Base-by-base conservation (phyloP, 1,140 invertebrate species). In the Drosophila parabipectinata region DNA sequence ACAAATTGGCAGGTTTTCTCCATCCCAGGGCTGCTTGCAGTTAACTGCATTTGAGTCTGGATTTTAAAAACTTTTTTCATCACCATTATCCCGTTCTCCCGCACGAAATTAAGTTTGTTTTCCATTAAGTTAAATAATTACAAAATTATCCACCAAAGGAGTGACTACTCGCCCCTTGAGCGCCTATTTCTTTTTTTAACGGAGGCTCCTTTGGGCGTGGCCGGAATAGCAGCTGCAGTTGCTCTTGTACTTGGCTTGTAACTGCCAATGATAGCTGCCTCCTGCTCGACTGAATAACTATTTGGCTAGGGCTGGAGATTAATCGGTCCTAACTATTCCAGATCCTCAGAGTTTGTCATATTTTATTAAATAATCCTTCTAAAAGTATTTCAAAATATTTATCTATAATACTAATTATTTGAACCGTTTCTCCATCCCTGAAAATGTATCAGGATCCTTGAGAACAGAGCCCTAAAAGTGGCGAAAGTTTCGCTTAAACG, bases 51-150 rank as follows among this genome's bases (percentile, higher is more conserved):
- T 18, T 53, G 26, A n/a, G 18, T 54, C n/a, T 24, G 28, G 6
- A n/a, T 64, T 15, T 54, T n/a, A 3, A 6, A 0, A 48, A 18
- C 48, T 72, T 55, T 61, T 69, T 59, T 26, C 3, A 50, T 37
- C 55, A 72, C 39, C 54, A 47, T 66, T 60, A 21, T 24, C 18
- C 18, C 9, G 50, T 67, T 85, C 75, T 73, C 74, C 66, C 66
- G 75, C 76, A 73, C 76, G 58, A 77, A 88, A 88, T 88, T 88
- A 76, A 88, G 83, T 88, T 88, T 88, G 83, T 77, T 88, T 88
- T 88, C 83, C 83, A 88, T 88, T 88, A 88, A 88, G 83, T 88
- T 88, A 88, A 88, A 88, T 88, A 88, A 88, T 88, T 88, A 79
- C 83, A 79, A 82, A 87, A 87, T 88, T 88, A 88, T 88, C 79